A percentile compares a stretch with the other conserved stretches of the same genome.
Evolutionary conservation across 2,113 vertebrate genomes (phyloP).

Genomic region (Erpornis zantholeuca): DNA sequence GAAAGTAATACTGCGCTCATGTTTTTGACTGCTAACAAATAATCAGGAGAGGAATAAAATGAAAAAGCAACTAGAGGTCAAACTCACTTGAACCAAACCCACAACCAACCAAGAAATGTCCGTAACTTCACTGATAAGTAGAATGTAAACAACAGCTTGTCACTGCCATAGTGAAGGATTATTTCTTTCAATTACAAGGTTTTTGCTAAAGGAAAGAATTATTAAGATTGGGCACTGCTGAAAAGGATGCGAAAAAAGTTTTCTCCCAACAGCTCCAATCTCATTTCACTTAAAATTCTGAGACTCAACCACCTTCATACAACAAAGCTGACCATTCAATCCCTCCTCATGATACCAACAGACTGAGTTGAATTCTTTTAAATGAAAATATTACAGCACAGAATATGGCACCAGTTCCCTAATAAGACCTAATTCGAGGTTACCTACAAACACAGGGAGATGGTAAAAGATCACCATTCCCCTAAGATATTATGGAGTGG

Average conservation of each 20-base stretch:
- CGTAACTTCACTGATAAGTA: background rate
- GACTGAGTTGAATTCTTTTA: background rate
- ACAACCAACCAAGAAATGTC: background rate
- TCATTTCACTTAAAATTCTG: background rate
- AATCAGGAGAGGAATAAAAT: background rate
- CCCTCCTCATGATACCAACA: background rate
- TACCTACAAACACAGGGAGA: background rate
- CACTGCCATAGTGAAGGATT: background rate
- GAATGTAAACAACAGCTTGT: background rate
- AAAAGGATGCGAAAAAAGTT: background rate
- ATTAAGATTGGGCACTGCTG: background rate
- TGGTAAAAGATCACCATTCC: rapidly evolving
- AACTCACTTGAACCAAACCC: background rate
- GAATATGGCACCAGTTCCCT: background rate
- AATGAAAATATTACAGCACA: background rate
- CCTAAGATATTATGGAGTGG: background rate
- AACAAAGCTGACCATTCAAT: background rate
- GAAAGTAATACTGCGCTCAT: background rate
- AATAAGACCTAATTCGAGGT: background rate
- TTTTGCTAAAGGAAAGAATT: background rate
- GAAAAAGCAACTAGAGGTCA: background rate
- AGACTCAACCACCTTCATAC: background rate
- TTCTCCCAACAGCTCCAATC: background rate
- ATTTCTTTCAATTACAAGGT: background rate
- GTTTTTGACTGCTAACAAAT: background rate